These are phyloP conservation scores for Sipha flava DNA, from an alignment of 1,140 invertebrate genomes.

Conservation along the genomic window DNA sequence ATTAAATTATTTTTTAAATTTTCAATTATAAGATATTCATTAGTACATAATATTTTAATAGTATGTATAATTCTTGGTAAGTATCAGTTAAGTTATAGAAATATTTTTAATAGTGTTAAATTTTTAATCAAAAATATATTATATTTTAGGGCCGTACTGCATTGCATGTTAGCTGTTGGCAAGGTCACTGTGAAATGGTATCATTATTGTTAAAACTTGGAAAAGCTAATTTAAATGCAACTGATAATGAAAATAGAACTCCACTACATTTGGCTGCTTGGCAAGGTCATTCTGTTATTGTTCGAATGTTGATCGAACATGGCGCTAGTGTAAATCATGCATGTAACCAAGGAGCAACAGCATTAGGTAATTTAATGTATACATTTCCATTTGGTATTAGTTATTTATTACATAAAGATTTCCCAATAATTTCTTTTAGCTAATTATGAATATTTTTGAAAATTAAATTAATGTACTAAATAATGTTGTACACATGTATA, in stretches of 20 bases:
- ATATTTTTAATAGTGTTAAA: too few species aligned
- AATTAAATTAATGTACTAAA: background rate
- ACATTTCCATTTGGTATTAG: too few species aligned
- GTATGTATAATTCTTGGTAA: too few species aligned
- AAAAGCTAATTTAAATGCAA: slow-evolving; percentile 73
- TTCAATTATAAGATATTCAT: too few species aligned
- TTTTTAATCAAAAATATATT: too few species aligned
- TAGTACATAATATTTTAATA: too few species aligned
- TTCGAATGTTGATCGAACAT: slow-evolving; percentile 67
- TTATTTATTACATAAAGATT: too few species aligned
- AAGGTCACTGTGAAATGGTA: slow-evolving; percentile 84
- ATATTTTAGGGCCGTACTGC: slow-evolving; percentile 66
- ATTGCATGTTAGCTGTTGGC: slow-evolving; percentile 88
- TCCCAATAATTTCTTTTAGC: too few species aligned
- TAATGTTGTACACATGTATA: too few species aligned
- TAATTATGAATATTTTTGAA: too few species aligned
- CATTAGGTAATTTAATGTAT: slow-evolving; percentile 52
- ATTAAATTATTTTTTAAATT: too few species aligned
- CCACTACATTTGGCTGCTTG: slow-evolving; percentile 90
- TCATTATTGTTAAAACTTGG: slow-evolving; percentile 68
- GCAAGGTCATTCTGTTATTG: slow-evolving; percentile 81
- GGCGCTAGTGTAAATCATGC: slow-evolving; percentile 77
- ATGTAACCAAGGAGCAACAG: slow-evolving; percentile 89
- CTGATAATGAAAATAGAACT: slow-evolving; percentile 80
- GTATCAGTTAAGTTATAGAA: too few species aligned